Base-by-base conservation (phyloP, 1,140 invertebrate species). In the Pygmarrhopalites habei region DNA sequence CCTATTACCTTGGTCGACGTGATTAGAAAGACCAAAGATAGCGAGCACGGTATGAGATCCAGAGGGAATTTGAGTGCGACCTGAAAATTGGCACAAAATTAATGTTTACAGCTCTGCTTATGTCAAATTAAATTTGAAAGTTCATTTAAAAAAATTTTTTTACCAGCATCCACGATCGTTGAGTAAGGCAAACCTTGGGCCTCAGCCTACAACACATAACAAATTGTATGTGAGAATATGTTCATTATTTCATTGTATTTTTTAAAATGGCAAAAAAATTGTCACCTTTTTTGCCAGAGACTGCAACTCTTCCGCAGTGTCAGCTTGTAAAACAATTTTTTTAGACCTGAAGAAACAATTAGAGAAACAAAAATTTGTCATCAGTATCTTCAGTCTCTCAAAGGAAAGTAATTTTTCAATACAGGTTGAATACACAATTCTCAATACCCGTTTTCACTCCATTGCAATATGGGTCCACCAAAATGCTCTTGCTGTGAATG, bases 11-110 rank as follows among this genome's bases (percentile, higher is more conserved):
- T 63, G 57, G 43, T 71, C 69, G 26, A 71, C 69, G 21, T 68
- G 44, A 52, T 47, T 64, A 43, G 58, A 51, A 25, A 53, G 19
- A 43, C 69, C 69, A 29, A 71, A 71, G 53, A 71, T 58, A n/a
- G 64, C 64, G 21, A 71, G 58, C 30, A 71, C 69, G 17, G 69
- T 71, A 32, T 61, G 64, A 68, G 69, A 71, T 52, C 69, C 69
- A 44, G 58, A 30, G 52, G 69, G 69, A 61, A 71, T 66, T 65
- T 71, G 51, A 25, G 69, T 71, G 1, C 23, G 46, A n/a, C n/a
- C 32, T 35, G 15, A 35, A 35, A 35, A 35, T 7, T 7, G 15
- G 15, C 5, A 35, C 5, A 15, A 35, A 35, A 35, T 35, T 15
- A 35, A 35, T 7, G 32, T 7, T 35, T 35, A 35, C 15, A 35